These are phyloP conservation scores for Hydrolagus affinis DNA, from an alignment of 2,113 vertebrate species.

Conservation along the genomic window DNA sequence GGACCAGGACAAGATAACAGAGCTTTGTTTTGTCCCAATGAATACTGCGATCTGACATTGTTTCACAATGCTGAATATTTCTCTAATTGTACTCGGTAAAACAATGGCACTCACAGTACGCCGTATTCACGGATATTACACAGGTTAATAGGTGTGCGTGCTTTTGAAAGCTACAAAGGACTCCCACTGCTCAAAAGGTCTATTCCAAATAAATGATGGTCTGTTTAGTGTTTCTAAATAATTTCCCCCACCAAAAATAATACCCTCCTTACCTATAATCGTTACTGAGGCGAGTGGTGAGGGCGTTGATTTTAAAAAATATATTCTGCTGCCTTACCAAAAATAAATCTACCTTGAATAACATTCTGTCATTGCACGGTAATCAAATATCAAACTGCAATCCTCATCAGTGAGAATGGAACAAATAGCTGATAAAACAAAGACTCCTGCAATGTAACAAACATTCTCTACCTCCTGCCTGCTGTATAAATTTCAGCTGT, in stretches of 20 bases:
- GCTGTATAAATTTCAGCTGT: not conserved
- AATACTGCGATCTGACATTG: not conserved
- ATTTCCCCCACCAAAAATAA: not conserved
- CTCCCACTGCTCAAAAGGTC: not conserved
- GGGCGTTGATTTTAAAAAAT: not conserved
- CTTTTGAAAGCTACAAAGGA: not conserved
- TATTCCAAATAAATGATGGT: not conserved
- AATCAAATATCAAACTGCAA: not conserved
- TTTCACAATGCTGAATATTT: not conserved
- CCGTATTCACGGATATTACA: not conserved
- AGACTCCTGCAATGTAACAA: not conserved
- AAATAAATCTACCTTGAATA: not conserved
- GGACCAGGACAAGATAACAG: too few relatives aligned
- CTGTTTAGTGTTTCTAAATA: constrained; percentile 9
- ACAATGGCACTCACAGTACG: too few relatives aligned
- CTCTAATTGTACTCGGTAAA: too few relatives aligned
- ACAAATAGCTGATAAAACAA: not conserved
- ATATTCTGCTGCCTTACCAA: not conserved
- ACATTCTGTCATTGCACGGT: not conserved
- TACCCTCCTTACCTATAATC: not conserved
- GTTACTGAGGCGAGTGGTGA: not conserved
- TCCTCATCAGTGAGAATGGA: not conserved
- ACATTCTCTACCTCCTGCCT: not conserved
- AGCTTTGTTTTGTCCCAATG: not conserved
- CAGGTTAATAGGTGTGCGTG: not conserved